Base-by-base conservation (phyloP, 2,113 vertebrate species). In the Taxidea taxus region DNA sequence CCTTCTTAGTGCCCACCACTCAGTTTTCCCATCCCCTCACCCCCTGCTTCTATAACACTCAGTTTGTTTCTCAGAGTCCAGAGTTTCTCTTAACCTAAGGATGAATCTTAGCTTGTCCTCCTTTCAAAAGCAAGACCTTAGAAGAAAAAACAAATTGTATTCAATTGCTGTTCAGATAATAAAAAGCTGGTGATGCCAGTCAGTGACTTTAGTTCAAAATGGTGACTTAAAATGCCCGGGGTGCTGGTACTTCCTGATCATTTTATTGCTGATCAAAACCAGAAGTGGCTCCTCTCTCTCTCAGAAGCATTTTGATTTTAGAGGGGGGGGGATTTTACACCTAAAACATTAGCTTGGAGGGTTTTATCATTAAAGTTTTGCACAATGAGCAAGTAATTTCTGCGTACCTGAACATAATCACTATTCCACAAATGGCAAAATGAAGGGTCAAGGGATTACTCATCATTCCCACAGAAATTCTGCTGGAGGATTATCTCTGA, bases 81-180 rank as follows among this genome's bases (percentile, higher is more conserved):
- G 62, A n/a, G 56, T 94, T 94, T 85, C 60, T 77, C 82, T 94
- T 87, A 85, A 94, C n/a, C 39, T 87, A 86, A 87, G 68, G 84
- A 92, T 47, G 49, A 10, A 72, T 81, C 62, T 94, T 51, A 68
- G 39, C 42, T 66, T n/a, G 6, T n/a, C 58, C 47, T 62, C 44
- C 51, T 97, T 82, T 80, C 56, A 85, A 90, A 83, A 42, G 54
- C 29, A 68, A 14, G 16, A 7, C 14, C 44, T 34, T 47, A 25
- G 75, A 60, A 90, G 15, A 90, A 83, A 13, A 93, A 86, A 10
- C 11, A 60, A 91, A 18, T 92, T 54, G 34, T 72, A 47, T 39
- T 94, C 64, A n/a, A 20, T 37, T 86, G 64, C 87, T 72, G 56
- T 58, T 90, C 39, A 86, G n/a, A 44, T 60, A 75, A 54, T 89